Evolutionary conservation across 2,113 vertebrate species (phyloP).

Genomic region (Salvelinus namaycush): DNA sequence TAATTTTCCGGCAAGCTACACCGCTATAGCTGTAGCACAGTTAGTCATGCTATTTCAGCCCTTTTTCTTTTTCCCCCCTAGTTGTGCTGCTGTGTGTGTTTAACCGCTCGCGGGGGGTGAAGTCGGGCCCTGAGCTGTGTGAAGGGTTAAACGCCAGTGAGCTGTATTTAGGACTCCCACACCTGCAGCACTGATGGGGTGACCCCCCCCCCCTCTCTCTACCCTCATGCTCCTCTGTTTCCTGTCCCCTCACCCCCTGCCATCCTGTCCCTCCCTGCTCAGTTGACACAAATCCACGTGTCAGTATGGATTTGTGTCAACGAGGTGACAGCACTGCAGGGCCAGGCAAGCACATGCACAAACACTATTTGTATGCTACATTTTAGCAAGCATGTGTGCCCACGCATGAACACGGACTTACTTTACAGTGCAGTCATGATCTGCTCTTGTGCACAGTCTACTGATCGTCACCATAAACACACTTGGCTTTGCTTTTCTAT

Average conservation of each 20-base stretch:
- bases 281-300: too few relatives aligned
- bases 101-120: slow-evolving; percentile 6
- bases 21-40: background rate
- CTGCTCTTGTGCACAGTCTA: background rate
- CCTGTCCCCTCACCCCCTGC: slow-evolving; percentile 37
- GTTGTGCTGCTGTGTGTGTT: background rate
- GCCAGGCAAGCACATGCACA: too few relatives aligned
- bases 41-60: too few relatives aligned
- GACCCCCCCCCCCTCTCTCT: slow-evolving; percentile 33
- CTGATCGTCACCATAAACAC: background rate
- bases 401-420: too few relatives aligned
- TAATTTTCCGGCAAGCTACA: slow-evolving; percentile 14
- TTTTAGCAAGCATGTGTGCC: too few relatives aligned
- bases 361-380: too few relatives aligned
- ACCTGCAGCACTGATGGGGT: slow-evolving; percentile 45
- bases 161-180: slow-evolving; percentile 8
- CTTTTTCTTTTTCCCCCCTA: background rate
- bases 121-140: background rate
- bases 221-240: slow-evolving; percentile 8
- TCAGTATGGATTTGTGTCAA: too few relatives aligned
- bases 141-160: slow-evolving; percentile 31
- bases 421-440: slow-evolving; percentile 1
- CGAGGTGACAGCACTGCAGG: too few relatives aligned
- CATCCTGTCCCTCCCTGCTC: slow-evolving; percentile 27
- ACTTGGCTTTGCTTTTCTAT: background rate